phyloP scores from a whole-genome alignment of 2,888 invertebrate species.

The Cloeon dipterum region DNA sequence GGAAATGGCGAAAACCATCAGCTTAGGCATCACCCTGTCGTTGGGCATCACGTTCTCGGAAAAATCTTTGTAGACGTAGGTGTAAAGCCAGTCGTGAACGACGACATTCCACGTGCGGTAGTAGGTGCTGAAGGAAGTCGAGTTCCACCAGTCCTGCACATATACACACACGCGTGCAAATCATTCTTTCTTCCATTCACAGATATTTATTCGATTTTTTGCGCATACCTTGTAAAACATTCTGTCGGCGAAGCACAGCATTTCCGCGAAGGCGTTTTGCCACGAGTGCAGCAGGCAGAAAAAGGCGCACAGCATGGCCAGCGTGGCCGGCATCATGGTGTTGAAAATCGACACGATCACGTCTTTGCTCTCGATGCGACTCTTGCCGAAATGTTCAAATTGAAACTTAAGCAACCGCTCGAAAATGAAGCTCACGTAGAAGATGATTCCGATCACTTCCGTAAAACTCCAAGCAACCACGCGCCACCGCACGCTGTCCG shows the following conservation, averaged over 20 bases:
- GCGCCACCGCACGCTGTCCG: conserved; percentile 46
- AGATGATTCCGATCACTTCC: conserved; percentile 57
- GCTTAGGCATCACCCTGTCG: conserved; percentile 27
- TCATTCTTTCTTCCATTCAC: no score
- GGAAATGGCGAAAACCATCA: conserved; percentile 52
- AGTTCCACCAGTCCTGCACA: conserved; percentile 89
- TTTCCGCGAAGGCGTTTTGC: conserved; percentile 78
- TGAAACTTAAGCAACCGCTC: conserved; percentile 49
- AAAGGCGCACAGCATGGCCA: conserved; percentile 50
- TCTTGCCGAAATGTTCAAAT: conserved; percentile 35
- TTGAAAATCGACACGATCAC: conserved; percentile 35
- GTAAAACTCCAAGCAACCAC: conserved; percentile 40
- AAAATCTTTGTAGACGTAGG: conserved; percentile 42
- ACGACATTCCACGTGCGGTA: conserved; percentile 92
- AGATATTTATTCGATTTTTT: no score
- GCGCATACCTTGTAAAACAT: conserved; percentile 52
- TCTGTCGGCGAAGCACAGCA: conserved; percentile 68
- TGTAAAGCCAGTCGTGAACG: conserved; percentile 84
- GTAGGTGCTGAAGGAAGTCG: conserved; percentile 53
- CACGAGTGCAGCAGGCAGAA: conserved; percentile 77
- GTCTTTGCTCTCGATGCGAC: conserved; percentile 15
- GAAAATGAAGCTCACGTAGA: conserved; percentile 60
- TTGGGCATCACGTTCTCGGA: conserved; percentile 20
- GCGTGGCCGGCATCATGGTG: conserved; percentile 47
- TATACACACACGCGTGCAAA: no score